Base-by-base conservation (phyloP, 2,888 invertebrate genomes). In the Cheilosia pagana region DNA sequence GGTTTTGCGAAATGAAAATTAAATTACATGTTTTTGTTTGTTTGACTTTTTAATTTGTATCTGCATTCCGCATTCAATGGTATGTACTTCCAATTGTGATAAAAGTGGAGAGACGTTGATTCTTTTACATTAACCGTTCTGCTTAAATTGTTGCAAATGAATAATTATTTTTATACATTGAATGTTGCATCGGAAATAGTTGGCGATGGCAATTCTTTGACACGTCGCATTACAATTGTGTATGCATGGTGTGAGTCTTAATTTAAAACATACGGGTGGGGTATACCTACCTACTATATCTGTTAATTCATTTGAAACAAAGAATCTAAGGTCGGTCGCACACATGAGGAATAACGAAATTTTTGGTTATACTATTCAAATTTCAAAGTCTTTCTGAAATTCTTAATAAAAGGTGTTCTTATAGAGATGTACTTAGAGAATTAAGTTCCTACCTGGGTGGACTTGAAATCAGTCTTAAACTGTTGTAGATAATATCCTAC, bases 1-100 rank as follows among this genome's bases (percentile, higher is more conserved):
- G 39, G 14, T 53, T 45, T 70, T 52, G 55, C 52, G 10, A 77
- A 81, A 71, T 48, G 21, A 39, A 50, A 79, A 41, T 45, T 39
- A 28, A 65, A 39, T 45, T 21, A 43, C 43, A n/a, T 53, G 23
- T 10, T 23, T 23, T 39, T 23, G 35, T 45, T 48, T 8, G 52
- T 5, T 25, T 28, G 8, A n/a, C 21, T 19, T 8, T 23, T 48
- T 14, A 41, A 21, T 31, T 19, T 41, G 7, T 10, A 19, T 72
- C 21, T 71, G 25, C 21, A 45, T 31, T 72, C 21, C 60, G 25
- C 21, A 45, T 31, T 23, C 21, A 16, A 10, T 14, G 28, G 6
- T 19, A 43, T 28, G 19, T 12, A n/a, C n/a, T n/a, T n/a, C 2
- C 43, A 39, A 31, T 70, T 59, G 62, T 31, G n/a, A 55, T 31